These are phyloP conservation scores for Crotalus adamanteus DNA, from an alignment of 2,797 vertebrate species.

Conservation along the genomic window DNA sequence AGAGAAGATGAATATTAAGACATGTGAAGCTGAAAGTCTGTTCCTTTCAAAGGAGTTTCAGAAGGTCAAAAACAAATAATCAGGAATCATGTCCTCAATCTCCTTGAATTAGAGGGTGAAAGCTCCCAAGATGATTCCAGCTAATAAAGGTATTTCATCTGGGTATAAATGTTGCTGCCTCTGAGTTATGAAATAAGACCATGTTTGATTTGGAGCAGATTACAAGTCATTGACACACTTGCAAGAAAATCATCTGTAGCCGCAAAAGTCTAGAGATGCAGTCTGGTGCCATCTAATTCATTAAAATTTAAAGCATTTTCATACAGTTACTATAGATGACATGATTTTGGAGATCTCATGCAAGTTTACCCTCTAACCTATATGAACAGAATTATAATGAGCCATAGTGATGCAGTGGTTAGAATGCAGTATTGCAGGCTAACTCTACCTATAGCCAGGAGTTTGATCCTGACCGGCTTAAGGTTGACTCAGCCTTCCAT, in stretches of 20 bases:
- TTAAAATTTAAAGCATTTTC: neutral
- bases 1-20: conserved; percentile 34
- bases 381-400: neutral
- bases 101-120: conserved; percentile 30
- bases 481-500: neutral
- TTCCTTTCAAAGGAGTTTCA: neutral
- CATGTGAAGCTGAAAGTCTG: conserved; percentile 12
- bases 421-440: neutral
- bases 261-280: neutral
- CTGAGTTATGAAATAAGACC: conserved; percentile 47
- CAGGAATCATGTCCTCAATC: conserved; percentile 25
- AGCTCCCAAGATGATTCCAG: neutral
- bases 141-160: conserved; percentile 24
- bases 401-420: neutral
- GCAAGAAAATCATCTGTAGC: conserved; percentile 28
- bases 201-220: conserved; percentile 32
- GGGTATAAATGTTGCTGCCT: conserved; percentile 51
- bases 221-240: conserved; percentile 28
- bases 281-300: neutral
- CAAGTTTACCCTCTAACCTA: neutral
- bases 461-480: neutral
- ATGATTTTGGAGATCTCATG: neutral
- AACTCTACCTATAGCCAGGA: neutral
- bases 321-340: neutral
- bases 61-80: neutral